Conservation (phyloP, 2,113 vertebrate species). For the Hemiscyllium ocellatum region DNA sequence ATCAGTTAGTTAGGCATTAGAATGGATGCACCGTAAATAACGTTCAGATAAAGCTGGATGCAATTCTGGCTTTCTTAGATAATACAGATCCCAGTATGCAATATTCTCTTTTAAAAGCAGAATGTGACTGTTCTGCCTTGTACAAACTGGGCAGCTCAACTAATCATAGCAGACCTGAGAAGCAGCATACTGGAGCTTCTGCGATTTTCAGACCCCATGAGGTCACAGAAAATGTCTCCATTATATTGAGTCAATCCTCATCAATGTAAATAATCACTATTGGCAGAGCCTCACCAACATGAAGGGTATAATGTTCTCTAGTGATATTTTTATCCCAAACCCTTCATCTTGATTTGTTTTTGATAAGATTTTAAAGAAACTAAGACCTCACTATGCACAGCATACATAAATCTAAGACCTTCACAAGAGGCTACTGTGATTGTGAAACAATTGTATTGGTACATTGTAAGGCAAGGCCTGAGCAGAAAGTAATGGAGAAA, state of each 20-base stretch:
- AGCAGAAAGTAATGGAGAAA: not conserved
- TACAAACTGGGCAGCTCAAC: not conserved
- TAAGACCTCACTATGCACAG: not conserved
- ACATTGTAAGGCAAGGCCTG: not conserved
- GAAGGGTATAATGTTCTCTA: not conserved
- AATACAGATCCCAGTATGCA: not conserved
- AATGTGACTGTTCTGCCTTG: not conserved
- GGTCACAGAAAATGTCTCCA: constrained; percentile 29
- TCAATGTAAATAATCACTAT: not conserved
- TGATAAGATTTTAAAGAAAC: not conserved
- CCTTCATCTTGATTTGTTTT: not conserved
- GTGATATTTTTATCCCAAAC: not conserved
- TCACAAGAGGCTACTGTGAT: not conserved
- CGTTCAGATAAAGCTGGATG: not conserved
- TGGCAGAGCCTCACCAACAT: not conserved
- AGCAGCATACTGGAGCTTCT: constrained; percentile 10
- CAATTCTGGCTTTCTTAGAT: not conserved
- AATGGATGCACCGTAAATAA: not conserved
- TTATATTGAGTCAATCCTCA: constrained; percentile 14
- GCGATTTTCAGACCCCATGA: not conserved
- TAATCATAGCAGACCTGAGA: not conserved
- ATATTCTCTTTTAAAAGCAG: not conserved
- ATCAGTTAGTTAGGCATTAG: not conserved
- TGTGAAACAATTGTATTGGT: not conserved
- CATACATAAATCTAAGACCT: not conserved